A percentile compares a stretch with the other conserved stretches of the same genome.
Conservation (phyloP, 2,888 invertebrate genomes). For the Tetanocera ferruginea region DNA sequence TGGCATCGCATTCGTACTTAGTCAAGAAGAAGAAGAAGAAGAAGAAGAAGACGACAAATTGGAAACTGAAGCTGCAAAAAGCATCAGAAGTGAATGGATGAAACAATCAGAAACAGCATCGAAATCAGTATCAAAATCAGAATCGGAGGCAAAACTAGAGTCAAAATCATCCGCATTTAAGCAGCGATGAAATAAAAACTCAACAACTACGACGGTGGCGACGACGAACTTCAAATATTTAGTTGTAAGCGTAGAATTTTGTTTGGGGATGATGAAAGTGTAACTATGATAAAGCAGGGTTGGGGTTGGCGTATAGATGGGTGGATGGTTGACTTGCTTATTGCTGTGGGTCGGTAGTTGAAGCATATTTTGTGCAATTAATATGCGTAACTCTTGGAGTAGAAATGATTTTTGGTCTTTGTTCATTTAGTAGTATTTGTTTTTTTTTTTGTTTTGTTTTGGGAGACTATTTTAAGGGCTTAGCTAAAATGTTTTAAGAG, state of each 20-base stretch:
- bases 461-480: not conserved
- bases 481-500: not conserved
- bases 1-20: conserved; percentile 7
- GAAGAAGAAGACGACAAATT: not conserved
- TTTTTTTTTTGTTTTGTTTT: too few species aligned
- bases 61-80: not conserved
- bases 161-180: not conserved
- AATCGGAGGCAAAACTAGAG: conserved; percentile 10
- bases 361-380: too few species aligned
- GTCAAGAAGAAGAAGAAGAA: not conserved
- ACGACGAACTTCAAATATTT: conserved; percentile 4
- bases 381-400: too few species aligned
- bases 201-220: not conserved
- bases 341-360: too few species aligned
- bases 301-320: too few species aligned
- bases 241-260: conserved; percentile 1
- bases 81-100: not conserved
- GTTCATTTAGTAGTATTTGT: not conserved
- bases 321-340: not conserved
- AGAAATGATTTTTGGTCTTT: too few species aligned
- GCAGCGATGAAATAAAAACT: not conserved
- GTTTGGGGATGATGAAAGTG: conserved; percentile 1
- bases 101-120: not conserved
- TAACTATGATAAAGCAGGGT: not conserved
- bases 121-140: conserved; percentile 13